A percentile compares a stretch with the other conserved stretches of the same genome.
phyloP scores from a whole-genome alignment of 2,113 vertebrate species.

The Boulengeromyrus knoepffleri region DNA sequence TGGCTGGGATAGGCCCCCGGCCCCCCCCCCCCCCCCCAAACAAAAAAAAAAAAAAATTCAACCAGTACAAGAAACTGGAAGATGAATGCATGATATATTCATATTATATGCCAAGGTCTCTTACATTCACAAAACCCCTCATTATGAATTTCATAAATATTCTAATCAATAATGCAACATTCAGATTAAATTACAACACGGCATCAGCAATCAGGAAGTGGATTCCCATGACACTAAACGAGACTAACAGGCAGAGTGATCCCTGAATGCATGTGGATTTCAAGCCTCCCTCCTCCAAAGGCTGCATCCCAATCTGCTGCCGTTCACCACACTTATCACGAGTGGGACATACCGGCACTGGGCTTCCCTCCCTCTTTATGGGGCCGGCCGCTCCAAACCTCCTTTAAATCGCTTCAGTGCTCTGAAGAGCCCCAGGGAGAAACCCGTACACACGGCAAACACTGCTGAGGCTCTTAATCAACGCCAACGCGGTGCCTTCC shows the following conservation, averaged over 20 bases:
- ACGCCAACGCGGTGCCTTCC: not conserved
- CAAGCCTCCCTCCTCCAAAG: not conserved
- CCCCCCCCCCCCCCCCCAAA: not conserved
- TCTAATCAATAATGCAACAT: constrained; percentile 40
- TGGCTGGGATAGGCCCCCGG: not conserved
- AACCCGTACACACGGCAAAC: not conserved
- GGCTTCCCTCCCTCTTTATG: not conserved
- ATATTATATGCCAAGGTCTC: not conserved
- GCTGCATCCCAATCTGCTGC: not conserved
- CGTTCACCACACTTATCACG: not conserved
- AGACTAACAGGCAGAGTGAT: not conserved
- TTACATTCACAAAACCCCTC: not conserved
- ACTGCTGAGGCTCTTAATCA: not conserved
- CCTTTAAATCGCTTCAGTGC: not conserved
- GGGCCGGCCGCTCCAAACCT: not conserved
- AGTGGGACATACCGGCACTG: too few relatives aligned
- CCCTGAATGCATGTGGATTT: not conserved
- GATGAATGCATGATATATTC: not conserved
- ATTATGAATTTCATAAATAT: constrained; percentile 1
- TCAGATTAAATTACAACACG: constrained; percentile 16
- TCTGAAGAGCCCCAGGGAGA: not conserved
- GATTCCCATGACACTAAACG: not conserved
- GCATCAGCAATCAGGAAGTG: not conserved
- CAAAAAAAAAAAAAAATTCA: not conserved
- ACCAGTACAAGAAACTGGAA: not conserved